phyloP scores from a whole-genome alignment of 2,113 vertebrate species.

The Bambusicola thoracicus region DNA sequence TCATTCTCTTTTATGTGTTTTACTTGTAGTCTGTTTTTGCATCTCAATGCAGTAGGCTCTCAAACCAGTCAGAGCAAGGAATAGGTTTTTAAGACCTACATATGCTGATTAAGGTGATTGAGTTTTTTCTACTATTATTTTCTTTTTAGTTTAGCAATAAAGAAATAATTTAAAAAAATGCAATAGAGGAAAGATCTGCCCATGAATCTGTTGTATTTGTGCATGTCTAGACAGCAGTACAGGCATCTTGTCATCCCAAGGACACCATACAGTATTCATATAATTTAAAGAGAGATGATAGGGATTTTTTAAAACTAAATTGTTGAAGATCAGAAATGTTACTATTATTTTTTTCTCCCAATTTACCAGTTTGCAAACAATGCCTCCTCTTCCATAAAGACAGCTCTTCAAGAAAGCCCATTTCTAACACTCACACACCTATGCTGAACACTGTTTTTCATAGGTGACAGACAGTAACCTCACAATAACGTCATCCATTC shows the following conservation, averaged over 20 bases:
- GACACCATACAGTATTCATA: background rate
- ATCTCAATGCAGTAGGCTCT: accelerated
- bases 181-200: background rate
- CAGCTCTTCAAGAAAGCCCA: background rate
- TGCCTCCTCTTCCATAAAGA: background rate
- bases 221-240: background rate
- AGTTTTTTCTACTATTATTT: background rate
- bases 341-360: background rate
- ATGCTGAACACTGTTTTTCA: background rate
- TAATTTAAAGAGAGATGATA: background rate
- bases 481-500: background rate
- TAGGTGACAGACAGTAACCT: background rate
- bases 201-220: background rate
- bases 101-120: background rate
- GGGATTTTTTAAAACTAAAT: background rate
- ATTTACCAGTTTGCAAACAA: background rate
- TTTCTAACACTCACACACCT: background rate
- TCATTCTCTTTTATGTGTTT: background rate
- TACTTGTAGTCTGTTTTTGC: background rate
- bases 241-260: background rate
- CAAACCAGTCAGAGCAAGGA: background rate
- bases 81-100: background rate
- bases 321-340: background rate
- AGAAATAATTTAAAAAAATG: background rate
- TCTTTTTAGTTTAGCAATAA: background rate